A percentile compares a stretch with the other conserved stretches of the same genome.
phyloP scores from a whole-genome alignment of 2,797 vertebrate genomes.

The Atherinosoma microstoma region DNA sequence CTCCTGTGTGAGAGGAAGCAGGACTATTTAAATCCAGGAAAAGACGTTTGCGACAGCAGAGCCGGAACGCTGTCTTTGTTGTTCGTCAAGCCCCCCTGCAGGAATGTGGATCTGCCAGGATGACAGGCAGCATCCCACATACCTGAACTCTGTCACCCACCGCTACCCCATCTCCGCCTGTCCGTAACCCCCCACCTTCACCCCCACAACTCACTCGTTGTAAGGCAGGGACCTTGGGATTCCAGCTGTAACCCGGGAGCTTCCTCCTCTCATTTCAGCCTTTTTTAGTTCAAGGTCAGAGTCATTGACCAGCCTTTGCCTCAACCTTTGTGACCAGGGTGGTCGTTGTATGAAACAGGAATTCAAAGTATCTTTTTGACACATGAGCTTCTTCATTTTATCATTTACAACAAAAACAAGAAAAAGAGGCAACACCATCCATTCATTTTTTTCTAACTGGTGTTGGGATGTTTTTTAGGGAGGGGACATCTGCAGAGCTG shows the following conservation, averaged over 20 bases:
- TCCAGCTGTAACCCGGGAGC: conserved; percentile 82
- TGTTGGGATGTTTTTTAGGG: conserved; percentile 59
- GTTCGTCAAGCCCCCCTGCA: conserved; percentile 76
- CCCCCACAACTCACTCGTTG: conserved; percentile 60
- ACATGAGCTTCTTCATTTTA: background rate
- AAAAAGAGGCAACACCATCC: conserved; percentile 36
- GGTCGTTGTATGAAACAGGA: conserved; percentile 44
- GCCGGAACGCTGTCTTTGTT: conserved; percentile 71
- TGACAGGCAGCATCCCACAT: conserved; percentile 79
- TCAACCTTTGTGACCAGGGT: conserved; percentile 42
- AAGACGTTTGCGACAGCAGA: conserved; percentile 63
- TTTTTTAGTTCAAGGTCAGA: conserved; percentile 85
- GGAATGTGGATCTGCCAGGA: conserved; percentile 79
- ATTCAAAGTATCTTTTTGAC: conserved; percentile 36
- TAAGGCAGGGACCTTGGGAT: conserved; percentile 85
- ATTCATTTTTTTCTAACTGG: conserved; percentile 24
- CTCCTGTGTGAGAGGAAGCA: conserved; percentile 54
- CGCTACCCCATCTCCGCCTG: conserved; percentile 69
- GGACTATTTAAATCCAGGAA: conserved; percentile 75
- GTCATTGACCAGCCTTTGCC: conserved; percentile 64
- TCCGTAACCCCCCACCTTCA: conserved; percentile 51
- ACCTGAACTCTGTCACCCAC: conserved; percentile 79
- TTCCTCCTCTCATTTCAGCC: conserved; percentile 83
- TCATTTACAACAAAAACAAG: background rate
- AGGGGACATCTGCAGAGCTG: conserved; percentile 73